Evolutionary conservation across 2,797 vertebrate genomes (phyloP), one percentile per base, ranked within the genome.

Genomic region (Lindbergichthys nudifrons): DNA sequence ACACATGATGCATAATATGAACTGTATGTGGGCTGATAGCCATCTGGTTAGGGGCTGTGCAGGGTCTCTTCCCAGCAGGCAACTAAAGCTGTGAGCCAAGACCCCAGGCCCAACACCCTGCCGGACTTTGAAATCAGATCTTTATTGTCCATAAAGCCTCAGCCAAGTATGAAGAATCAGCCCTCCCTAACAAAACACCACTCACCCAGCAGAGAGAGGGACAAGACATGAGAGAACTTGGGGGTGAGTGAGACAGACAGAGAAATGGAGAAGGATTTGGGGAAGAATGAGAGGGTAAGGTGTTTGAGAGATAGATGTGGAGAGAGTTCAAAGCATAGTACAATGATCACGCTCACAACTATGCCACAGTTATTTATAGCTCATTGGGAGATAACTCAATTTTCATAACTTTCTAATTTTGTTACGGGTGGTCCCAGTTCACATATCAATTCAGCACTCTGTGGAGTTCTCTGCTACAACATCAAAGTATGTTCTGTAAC

Each of bases 41-140:
- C 92, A 93, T 93, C 92, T 93, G 92, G 91, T 88, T 70, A 87
- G 90, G 87, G 88, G 90, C 87, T 88, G 90, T 88, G 70, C 76
- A 90, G 82, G 26, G 85, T 91, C 90, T 92, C 85, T 87, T 88
- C 92, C 89, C 92, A 93, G 92, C 92, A 93, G 87, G 92, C 90
- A 87, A 70, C 90, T 81, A 76, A 85, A 91, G 91, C 88, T 84
- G 82, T 88, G 87, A 93, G 95, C 94, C 94, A 95, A 92, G 93
- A 94, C 94, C 94, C 94, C 92, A 91, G 93, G 94, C 93, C 92
- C 93, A 94, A 96, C 94, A 95, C 94, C 94, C 94, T 93, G 94
- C 94, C 89, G 94, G 90, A 96, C 95, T 96, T 96, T 96, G 95
- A 96, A 96, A 96, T 95, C 88, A 92, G 95, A 95, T 95, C 94